Conservation (phyloP, 2,113 vertebrate genomes). For the Bos javanicus region DNA sequence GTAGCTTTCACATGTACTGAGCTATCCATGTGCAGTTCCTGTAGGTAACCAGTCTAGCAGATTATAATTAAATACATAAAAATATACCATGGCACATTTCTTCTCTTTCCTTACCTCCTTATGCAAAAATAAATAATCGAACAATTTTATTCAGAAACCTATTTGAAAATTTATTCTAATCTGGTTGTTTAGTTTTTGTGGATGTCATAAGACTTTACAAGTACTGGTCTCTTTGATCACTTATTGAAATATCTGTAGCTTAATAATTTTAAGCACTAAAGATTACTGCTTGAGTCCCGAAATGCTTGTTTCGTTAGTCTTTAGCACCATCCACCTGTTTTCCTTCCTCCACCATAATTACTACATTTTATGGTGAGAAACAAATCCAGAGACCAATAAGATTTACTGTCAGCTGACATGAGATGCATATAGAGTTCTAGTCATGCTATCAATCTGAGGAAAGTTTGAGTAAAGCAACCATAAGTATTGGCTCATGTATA, state of each 20-base stretch:
- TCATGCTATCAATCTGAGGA: slow-evolving; percentile 39
- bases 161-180: not conserved
- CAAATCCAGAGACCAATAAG: slow-evolving; percentile 46
- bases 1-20: not conserved
- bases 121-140: not conserved
- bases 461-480: slow-evolving; percentile 48
- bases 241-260: not conserved
- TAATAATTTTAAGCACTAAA: slow-evolving; percentile 19
- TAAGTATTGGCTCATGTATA: slow-evolving; percentile 5
- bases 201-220: not conserved
- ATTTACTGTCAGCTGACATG: not conserved
- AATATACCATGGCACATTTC: not conserved
- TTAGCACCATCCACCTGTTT: not conserved
- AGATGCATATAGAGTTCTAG: not conserved
- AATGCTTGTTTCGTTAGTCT: not conserved
- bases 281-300: not conserved
- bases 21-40: not conserved
- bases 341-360: not conserved
- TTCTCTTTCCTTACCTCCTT: not conserved
- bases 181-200: not conserved
- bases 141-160: not conserved
- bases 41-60: not conserved
- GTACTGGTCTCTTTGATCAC: not conserved
- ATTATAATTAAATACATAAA: not conserved
- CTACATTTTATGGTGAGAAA: not conserved